Conservation (phyloP, 2,888 invertebrate genomes). For the Colletes collaris region DNA sequence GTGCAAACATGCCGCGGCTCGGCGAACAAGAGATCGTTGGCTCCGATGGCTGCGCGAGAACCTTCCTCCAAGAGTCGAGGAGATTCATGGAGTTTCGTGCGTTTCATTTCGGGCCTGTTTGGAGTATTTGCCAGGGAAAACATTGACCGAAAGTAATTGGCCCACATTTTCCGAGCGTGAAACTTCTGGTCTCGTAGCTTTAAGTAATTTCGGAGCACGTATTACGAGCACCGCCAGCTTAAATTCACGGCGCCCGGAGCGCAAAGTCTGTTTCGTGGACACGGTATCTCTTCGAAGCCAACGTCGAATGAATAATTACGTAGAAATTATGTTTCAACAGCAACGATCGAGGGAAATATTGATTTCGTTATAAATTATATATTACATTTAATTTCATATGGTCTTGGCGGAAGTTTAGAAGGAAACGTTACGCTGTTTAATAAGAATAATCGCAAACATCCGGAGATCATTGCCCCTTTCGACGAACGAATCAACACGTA, state of each 20-base stretch:
- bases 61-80: conserved; percentile 39
- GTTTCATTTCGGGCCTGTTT: conserved; percentile 47
- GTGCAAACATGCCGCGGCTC: conserved; percentile 73
- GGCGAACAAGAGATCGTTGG: conserved; percentile 55
- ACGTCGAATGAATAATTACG: too few relatives aligned
- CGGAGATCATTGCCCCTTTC: too few relatives aligned
- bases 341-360: too few relatives aligned
- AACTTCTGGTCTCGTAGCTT: conserved; percentile 23
- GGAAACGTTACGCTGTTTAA: too few relatives aligned
- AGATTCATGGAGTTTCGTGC: conserved; percentile 36
- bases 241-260: conserved; percentile 11
- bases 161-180: conserved; percentile 44
- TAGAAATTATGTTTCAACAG: too few relatives aligned
- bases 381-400: too few relatives aligned
- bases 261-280: background rate
- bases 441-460: too few relatives aligned
- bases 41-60: conserved; percentile 58
- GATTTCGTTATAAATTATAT: too few relatives aligned
- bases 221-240: conserved; percentile 33
- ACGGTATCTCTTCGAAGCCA: background rate
- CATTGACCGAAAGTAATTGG: conserved; percentile 57
- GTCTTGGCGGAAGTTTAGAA: too few relatives aligned
- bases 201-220: conserved; percentile 43
- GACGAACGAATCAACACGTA: too few relatives aligned
- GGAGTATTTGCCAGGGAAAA: conserved; percentile 46